A percentile compares a stretch with the other conserved stretches of the same genome.
Evolutionary conservation across 2,888 invertebrate genomes (phyloP).

Genomic region (Leptothorax acervorum): DNA sequence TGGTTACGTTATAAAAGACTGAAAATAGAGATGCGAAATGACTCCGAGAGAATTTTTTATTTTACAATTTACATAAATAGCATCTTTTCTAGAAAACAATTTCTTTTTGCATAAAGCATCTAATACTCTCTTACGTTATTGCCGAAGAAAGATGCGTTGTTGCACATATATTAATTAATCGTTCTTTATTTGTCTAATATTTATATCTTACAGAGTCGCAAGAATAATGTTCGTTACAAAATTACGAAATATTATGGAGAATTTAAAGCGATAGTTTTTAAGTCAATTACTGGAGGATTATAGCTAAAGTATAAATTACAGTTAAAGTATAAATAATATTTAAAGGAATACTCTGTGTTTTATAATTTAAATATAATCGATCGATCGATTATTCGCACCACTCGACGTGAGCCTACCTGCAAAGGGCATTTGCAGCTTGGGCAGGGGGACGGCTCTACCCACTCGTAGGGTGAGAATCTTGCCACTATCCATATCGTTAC

Average conservation of each 20-base stretch:
- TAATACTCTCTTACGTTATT: neutral
- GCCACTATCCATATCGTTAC: slow-evolving; percentile 94
- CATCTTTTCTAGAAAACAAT: neutral
- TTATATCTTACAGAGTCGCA: neutral
- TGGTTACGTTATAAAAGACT: neutral
- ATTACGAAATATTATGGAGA: neutral
- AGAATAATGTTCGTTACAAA: neutral
- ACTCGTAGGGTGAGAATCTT: slow-evolving; percentile 94
- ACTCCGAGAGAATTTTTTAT: neutral
- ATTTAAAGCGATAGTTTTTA: neutral
- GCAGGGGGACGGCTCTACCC: slow-evolving; percentile 89
- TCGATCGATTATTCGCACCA: slow-evolving; percentile 71
- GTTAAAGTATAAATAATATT: neutral
- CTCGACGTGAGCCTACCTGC: slow-evolving; percentile 83
- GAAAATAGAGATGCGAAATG: neutral
- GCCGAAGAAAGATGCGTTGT: neutral
- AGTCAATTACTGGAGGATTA: neutral
- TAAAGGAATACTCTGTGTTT: neutral
- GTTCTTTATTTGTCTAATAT: neutral
- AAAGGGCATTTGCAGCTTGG: slow-evolving; percentile 86
- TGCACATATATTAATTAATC: neutral
- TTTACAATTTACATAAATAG: neutral
- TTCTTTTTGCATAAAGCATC: neutral
- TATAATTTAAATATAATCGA: neutral
- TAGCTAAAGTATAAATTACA: neutral